Evolutionary conservation across 2,888 invertebrate species (phyloP), one percentile per base, ranked within the genome.

Genomic region (Hypsopygia costalis): DNA sequence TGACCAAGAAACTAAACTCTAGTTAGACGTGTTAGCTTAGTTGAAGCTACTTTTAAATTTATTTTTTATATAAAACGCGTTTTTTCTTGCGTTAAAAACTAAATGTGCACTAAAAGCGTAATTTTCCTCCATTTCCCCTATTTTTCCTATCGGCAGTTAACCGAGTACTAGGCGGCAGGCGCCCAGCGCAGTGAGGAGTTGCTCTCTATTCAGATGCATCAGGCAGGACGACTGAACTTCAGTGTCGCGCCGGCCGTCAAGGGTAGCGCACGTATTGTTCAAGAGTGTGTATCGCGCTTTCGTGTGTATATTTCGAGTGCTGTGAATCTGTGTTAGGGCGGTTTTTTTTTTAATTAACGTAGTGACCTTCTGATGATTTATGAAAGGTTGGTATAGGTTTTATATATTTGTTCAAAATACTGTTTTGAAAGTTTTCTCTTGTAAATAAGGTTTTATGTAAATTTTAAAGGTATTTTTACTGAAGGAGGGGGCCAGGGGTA

Each of bases 181-280:
- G 66, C 47, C 40, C 68, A 77, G 62, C 46, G 62, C 51, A 50
- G 43, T 52, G 46, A 58, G 60, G 64, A 67, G 59, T 64, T 53
- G 54, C 47, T 49, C 51, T 59, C 58, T 71, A 25, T 7, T 8
- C 25, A 75, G 80, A 80, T 80, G 76, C 76, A 75, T 62, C 64
- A 70, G 69, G 54, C 16, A 69, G 57, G 58, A 55, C 45, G 47
- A 55, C 62, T 62, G 62, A 63, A 69, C 46, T 72, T 70, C 75
- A 85, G 87, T 88, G 70, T 58, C 80, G 79, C 77, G 77, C 62
- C 66, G 67, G 58, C 59, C 72, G 72, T 65, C 66, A 62, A 50
- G 59, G 66, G 64, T 48, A 66, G 55, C 68, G 73, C 69, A 74
- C 71, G 83, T 71, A 52, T 54, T 21, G 2, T 16, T 4, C 16